Evolutionary conservation across 1,140 invertebrate genomes (phyloP).

Genomic region (Daktulosphaira vitifoliae): DNA sequence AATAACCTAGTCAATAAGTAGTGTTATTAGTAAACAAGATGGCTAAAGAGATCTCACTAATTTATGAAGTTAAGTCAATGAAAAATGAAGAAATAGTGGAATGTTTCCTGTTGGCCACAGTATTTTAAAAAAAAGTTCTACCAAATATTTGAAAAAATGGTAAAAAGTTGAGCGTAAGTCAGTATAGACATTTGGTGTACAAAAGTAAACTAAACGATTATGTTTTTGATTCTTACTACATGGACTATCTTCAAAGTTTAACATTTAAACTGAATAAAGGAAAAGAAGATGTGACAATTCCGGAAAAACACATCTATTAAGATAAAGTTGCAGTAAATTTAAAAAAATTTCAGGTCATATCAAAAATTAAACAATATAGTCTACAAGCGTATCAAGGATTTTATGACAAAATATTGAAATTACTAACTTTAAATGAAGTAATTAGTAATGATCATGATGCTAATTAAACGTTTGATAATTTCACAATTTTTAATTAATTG

Average conservation of each 20-base stretch:
- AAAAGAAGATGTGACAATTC: neutral
- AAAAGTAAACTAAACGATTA: no score
- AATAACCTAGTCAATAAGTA: no score
- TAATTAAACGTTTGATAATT: neutral
- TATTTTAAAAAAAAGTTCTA: constrained; percentile 19
- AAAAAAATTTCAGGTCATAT: constrained; percentile 8
- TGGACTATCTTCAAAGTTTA: neutral
- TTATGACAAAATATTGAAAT: neutral
- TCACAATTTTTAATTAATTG: neutral
- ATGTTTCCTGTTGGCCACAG: constrained; percentile 11
- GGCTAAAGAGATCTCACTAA: constrained; percentile 3
- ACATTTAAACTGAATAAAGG: constrained; percentile 11
- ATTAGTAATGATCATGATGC: neutral
- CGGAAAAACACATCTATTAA: neutral
- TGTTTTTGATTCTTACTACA: no score
- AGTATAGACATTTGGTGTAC: no score
- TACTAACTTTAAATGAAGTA: neutral
- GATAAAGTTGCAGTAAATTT: constrained; percentile 4
- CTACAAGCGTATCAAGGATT: neutral
- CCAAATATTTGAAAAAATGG: neutral
- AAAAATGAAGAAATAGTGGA: constrained; percentile 7
- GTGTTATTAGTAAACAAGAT: neutral
- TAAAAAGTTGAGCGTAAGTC: constrained; percentile 5
- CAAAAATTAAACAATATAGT: neutral
- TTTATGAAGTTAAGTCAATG: neutral